Evolutionary conservation across 2,797 vertebrate species (phyloP), one percentile per base, ranked within the genome.

Genomic region (Peromyscus nudipes): DNA sequence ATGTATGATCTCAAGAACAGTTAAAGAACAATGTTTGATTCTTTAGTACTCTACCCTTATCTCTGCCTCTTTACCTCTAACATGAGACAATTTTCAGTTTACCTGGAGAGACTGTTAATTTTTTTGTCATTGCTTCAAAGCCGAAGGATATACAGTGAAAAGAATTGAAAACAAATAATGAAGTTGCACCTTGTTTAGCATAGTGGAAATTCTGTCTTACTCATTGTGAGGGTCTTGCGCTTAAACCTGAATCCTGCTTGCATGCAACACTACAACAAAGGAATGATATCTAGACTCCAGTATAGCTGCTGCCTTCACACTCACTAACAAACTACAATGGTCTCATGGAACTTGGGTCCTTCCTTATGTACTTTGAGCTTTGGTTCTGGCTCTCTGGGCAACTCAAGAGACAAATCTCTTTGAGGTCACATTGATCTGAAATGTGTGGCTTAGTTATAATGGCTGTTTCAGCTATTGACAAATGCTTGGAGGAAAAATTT

Each of bases 41-140:
- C 27, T 52, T 77, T 71, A 64, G 55, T 34, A 76, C 1, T 67
- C 49, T 25, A 49, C 93, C 62, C 77, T 92, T 86, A 77, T n/a
- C 77, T 83, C 43, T 11, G 40, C 3, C 4, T 0, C 6, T 84
- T 37, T 83, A 19, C 55, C 43, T 88, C 71, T 55, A 80, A 85
- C 60, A 75, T 19, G 21, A 92, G n/a, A 6, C 84, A 67, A 87
- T 94, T 87, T 12, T 92, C 85, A 77, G 64, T 75, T 69, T 96
- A 55, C 13, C 29, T 43, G 31, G 82, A 52, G 43, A 60, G 13
- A 71, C 19, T 31, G 52, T 37, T 81, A 55, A 85, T 25, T 76
- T 81, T 60, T 60, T 65, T 75, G 13, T 81, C 89, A 60, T 71
- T 88, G 3, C 79, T 88, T 71, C 80, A 79, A 95, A 76, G 37